Percentiles rank a stretch among this genome's conserved stretches.
phyloP scores from a whole-genome alignment of 2,797 vertebrate genomes.

The Schizothorax lantsangensis region DNA sequence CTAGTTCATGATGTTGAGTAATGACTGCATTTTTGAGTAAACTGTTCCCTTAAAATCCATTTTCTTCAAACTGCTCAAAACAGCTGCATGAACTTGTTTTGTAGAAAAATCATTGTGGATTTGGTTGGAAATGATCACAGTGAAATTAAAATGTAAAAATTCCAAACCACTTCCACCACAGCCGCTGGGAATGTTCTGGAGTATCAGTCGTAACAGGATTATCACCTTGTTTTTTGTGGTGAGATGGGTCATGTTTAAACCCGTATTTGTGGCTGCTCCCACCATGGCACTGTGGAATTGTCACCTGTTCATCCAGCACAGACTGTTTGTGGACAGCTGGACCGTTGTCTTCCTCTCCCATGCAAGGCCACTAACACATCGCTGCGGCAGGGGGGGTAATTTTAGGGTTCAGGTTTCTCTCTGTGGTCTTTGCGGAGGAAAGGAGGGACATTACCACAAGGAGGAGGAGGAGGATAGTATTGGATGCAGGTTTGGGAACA shows the following conservation, averaged over 20 bases:
- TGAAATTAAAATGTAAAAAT: neutral
- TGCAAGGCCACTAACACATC: conserved; percentile 23
- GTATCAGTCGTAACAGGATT: conserved; percentile 49
- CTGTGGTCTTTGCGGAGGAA: conserved; percentile 71
- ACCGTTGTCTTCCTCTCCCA: conserved; percentile 46
- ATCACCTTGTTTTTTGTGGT: conserved; percentile 52
- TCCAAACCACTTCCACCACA: conserved; percentile 35
- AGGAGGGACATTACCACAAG: conserved; percentile 56
- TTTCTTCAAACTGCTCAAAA: neutral
- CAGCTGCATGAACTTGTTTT: neutral
- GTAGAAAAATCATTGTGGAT: neutral
- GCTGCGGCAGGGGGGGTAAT: conserved; percentile 39
- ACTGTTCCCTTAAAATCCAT: neutral
- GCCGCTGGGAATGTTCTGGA: conserved; percentile 51
- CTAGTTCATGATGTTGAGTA: neutral
- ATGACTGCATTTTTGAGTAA: neutral
- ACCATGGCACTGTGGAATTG: conserved; percentile 24
- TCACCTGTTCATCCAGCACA: conserved; percentile 36
- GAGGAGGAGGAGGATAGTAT: conserved; percentile 39
- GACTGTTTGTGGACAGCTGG: conserved; percentile 52
- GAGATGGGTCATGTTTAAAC: conserved; percentile 49
- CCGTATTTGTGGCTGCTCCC: conserved; percentile 40
- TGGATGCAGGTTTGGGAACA: conserved; percentile 71
- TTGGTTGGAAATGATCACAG: neutral
- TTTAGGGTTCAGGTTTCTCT: conserved; percentile 76